A percentile compares a stretch with the other conserved stretches of the same genome.
Conservation (phyloP, 1,140 invertebrate species). For the Temnothorax longispinosus region DNA sequence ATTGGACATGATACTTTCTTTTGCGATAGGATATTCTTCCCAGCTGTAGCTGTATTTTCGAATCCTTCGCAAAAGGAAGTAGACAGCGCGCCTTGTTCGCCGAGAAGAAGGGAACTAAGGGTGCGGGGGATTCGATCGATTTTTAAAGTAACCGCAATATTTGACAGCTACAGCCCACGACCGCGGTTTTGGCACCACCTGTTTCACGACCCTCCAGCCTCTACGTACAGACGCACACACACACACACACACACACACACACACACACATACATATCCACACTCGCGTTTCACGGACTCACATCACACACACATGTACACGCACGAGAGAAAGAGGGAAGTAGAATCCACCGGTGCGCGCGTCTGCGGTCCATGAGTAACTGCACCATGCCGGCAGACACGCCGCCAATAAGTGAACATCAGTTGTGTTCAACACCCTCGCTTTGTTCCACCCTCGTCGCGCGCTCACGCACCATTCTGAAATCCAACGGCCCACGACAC, state of each 20-base stretch:
- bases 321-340: conserved; percentile 61
- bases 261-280: not conserved
- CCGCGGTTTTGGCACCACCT: conserved; percentile 84
- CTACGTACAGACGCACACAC: not conserved
- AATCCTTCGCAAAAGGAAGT: conserved; percentile 40
- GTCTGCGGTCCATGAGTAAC: conserved; percentile 76
- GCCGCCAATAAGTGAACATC: conserved; percentile 86
- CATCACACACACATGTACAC: conserved; percentile 26
- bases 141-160: conserved; percentile 85
- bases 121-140: conserved; percentile 78
- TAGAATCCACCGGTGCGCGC: conserved; percentile 60
- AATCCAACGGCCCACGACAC: conserved; percentile 66
- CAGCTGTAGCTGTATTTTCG: not conserved
- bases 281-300: conserved; percentile 51
- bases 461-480: conserved; percentile 64
- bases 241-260: conserved; percentile 24
- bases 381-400: conserved; percentile 85
- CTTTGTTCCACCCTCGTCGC: conserved; percentile 75
- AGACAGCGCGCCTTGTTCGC: conserved; percentile 50
- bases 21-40: not conserved
- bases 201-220: conserved; percentile 80
- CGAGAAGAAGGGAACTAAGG: conserved; percentile 7
- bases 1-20: not conserved
- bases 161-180: conserved; percentile 82
- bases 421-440: conserved; percentile 83